Conservation (phyloP, 2,797 vertebrate species). For the Argyrosomus regius region DNA sequence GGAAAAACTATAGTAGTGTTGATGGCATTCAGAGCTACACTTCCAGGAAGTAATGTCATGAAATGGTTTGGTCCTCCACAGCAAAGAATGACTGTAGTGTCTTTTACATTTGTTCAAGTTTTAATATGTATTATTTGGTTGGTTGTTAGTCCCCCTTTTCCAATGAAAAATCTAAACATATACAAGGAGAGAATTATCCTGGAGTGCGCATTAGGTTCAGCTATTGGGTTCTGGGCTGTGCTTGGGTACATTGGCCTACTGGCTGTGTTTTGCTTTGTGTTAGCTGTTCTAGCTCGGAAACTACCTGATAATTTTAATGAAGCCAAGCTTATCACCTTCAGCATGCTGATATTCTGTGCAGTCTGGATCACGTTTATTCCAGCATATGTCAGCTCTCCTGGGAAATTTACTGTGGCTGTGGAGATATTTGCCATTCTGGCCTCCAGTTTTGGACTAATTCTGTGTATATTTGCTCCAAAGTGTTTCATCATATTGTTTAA, state of each 20-base stretch:
- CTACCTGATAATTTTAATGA: neutral
- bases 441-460: neutral
- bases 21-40: neutral
- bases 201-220: neutral
- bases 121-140: slow-evolving; percentile 14
- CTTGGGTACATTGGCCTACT: neutral
- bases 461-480: too few relatives aligned
- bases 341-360: slow-evolving; percentile 70
- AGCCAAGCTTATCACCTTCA: slow-evolving; percentile 74
- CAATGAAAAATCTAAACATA: slow-evolving; percentile 8
- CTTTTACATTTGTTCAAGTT: slow-evolving; percentile 70
- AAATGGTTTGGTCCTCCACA: neutral
- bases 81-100: slow-evolving; percentile 15
- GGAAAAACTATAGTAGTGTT: neutral
- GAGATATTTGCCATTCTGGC: neutral
- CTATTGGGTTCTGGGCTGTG: neutral
- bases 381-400: slow-evolving; percentile 66
- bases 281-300: neutral
- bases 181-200: neutral
- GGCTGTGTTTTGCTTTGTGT: neutral
- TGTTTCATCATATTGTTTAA: too few relatives aligned
- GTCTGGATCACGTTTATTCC: neutral
- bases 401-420: slow-evolving; percentile 69
- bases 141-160: slow-evolving; percentile 54
- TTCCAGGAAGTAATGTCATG: neutral